Evolutionary conservation across 2,113 vertebrate species (phyloP), one percentile per base, ranked within the genome.

Genomic region (Chrysemys picta): DNA sequence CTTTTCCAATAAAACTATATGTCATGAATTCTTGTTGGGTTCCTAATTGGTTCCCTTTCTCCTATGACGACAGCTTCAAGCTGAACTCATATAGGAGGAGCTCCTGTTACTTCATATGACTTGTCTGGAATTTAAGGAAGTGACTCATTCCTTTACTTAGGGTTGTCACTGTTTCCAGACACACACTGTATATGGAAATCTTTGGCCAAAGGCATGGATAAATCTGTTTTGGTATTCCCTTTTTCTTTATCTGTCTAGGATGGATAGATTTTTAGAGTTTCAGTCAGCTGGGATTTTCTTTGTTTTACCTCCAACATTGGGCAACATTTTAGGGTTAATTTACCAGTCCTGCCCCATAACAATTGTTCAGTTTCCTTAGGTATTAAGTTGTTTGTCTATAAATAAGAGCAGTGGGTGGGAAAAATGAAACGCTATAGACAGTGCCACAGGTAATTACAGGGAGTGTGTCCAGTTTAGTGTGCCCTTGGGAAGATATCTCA

Each of bases 401-500:
- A 96, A 95, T 85, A 76, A 13, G 52, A 97, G 84, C 80, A 31
- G 19, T 81, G 16, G 35, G 35, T 6, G 22, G 7, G n/a, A 50
- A 35, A 35, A 75, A 21, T 19, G 69, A 24, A 42, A 42, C 10
- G 38, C 8, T 75, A 21, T 38, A 50, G 88, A 81, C 88, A 94
- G 92, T 95, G 95, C 85, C 88, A 82, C 1, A 22, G 85, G 93
- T 95, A 95, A 94, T 94, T 9, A 0, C 59, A 93, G 75, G 88
- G 84, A 95, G 94, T 83, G 86, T 84, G 80, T 16, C 95, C 80
- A 95, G 91, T 94, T 85, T 80, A 83, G 82, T 95, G 80, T 85
- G 90, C 69, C 82, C 69, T 86, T 91, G 72, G 50, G 21, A 80
- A 21, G 52, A 91, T 88, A 87, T 78, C 42, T 5, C 80, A 87